Conservation (phyloP, 2,888 invertebrate genomes). For the Plusia festucae region DNA sequence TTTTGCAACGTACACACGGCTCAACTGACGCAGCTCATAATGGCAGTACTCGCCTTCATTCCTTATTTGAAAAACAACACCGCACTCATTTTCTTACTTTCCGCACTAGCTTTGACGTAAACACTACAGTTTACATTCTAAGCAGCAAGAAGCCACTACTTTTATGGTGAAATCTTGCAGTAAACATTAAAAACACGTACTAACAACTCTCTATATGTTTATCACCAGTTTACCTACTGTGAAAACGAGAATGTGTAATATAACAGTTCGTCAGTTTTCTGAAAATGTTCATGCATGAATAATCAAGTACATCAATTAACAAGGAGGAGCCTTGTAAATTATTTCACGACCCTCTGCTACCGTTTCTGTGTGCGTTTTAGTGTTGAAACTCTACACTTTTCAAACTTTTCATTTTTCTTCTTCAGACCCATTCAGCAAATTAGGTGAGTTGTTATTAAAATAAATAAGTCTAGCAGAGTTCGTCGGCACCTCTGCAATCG, state of each 20-base stretch:
- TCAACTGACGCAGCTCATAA: slow-evolving; percentile 54
- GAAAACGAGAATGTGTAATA: not conserved
- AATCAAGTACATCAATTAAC: too few species aligned
- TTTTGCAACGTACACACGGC: slow-evolving; percentile 46
- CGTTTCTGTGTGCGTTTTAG: too few species aligned
- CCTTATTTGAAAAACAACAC: slow-evolving; percentile 66
- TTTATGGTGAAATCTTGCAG: slow-evolving; percentile 53
- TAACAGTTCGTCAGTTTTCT: not conserved
- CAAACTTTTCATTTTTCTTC: not conserved
- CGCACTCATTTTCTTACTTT: slow-evolving; percentile 65
- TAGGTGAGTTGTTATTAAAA: slow-evolving; percentile 36
- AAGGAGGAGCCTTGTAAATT: too few species aligned
- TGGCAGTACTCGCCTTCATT: slow-evolving; percentile 54
- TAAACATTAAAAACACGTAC: slow-evolving; percentile 39
- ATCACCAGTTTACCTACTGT: slow-evolving; percentile 24
- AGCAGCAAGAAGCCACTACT: slow-evolving; percentile 39
- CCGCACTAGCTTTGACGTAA: slow-evolving; percentile 54
- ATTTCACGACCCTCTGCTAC: too few species aligned
- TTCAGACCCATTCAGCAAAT: not conserved
- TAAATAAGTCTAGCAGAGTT: slow-evolving; percentile 58
- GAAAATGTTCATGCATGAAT: not conserved
- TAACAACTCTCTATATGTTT: slow-evolving; percentile 22
- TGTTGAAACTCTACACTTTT: too few species aligned
- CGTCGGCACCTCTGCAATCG: slow-evolving; percentile 77
- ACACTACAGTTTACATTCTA: slow-evolving; percentile 61